Evolutionary conservation across 2,888 invertebrate species (phyloP).

Genomic region (Mythimna ferrago): DNA sequence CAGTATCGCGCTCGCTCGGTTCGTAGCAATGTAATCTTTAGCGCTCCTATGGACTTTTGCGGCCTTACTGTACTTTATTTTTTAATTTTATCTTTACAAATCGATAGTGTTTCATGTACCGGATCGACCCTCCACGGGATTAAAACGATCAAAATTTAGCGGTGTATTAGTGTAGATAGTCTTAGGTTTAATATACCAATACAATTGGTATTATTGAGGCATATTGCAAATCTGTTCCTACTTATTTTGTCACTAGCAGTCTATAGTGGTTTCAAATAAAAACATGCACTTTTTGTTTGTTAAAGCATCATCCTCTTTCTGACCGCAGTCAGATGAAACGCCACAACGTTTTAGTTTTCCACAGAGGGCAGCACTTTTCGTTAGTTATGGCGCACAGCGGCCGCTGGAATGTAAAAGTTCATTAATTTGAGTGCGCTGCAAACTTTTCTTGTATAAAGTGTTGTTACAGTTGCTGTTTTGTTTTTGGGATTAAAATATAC

Average conservation of each 20-base stretch:
- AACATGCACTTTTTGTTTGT: conserved; percentile 2
- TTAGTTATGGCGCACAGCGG: conserved; percentile 31
- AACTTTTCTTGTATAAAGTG: conserved; percentile 20
- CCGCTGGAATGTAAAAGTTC: conserved; percentile 50
- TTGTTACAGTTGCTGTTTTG: conserved; percentile 9
- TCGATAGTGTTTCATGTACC: too few relatives aligned
- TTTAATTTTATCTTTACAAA: too few relatives aligned
- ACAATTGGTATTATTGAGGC: too few relatives aligned
- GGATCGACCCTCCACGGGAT: too few relatives aligned
- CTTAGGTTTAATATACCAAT: too few relatives aligned
- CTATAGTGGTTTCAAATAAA: background rate
- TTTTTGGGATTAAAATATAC: background rate
- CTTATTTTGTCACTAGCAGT: background rate
- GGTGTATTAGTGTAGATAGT: too few relatives aligned
- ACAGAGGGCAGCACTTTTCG: conserved; percentile 25
- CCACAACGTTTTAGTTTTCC: conserved; percentile 16
- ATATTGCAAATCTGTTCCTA: background rate
- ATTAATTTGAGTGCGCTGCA: conserved; percentile 51
- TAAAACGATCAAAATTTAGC: too few relatives aligned
- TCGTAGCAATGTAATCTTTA: too few relatives aligned
- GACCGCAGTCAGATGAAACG: conserved; percentile 28
- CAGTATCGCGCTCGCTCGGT: too few relatives aligned
- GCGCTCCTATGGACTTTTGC: too few relatives aligned
- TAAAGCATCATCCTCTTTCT: conserved; percentile 7
- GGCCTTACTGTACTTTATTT: too few relatives aligned